phyloP scores from a whole-genome alignment of 2,113 vertebrate genomes.

The Hippocampus guttulatus region DNA sequence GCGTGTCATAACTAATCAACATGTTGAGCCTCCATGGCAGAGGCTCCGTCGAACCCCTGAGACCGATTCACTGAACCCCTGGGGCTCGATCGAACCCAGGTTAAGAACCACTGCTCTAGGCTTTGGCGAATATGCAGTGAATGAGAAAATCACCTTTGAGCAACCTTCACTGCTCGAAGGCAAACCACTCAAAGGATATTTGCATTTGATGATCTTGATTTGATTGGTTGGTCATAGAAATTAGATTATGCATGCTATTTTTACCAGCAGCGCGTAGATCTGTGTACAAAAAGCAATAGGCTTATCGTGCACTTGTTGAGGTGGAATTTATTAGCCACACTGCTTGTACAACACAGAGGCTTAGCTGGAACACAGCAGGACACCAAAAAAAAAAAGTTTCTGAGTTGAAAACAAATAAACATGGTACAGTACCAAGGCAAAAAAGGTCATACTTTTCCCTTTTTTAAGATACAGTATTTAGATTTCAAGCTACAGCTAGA shows the following conservation, averaged over 20 bases:
- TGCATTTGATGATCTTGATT: constrained; percentile 16
- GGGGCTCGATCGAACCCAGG: too few species aligned
- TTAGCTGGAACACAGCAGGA: constrained; percentile 12
- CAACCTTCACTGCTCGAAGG: constrained; percentile 16
- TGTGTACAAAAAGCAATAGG: constrained; percentile 42
- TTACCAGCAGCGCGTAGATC: constrained; percentile 21
- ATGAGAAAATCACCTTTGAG: not conserved
- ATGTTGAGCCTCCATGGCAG: too few species aligned
- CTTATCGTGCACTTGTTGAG: constrained; percentile 52
- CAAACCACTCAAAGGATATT: constrained; percentile 11
- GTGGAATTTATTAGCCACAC: constrained; percentile 46
- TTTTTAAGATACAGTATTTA: not conserved
- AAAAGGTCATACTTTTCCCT: not conserved
- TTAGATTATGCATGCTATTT: constrained; percentile 25
- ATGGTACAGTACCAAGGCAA: not conserved
- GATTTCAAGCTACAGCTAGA: not conserved
- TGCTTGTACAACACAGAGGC: not conserved
- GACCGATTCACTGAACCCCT: too few species aligned
- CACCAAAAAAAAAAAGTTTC: constrained; percentile 10
- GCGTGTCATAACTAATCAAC: too few species aligned
- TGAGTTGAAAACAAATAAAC: constrained; percentile 1
- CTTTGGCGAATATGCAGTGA: not conserved
- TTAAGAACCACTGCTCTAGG: too few species aligned
- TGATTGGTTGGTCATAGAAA: constrained; percentile 21
- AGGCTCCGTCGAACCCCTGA: too few species aligned